Conservation (phyloP, 64 coral and sea anemone genomes). For the Acropora yongei region DNA sequence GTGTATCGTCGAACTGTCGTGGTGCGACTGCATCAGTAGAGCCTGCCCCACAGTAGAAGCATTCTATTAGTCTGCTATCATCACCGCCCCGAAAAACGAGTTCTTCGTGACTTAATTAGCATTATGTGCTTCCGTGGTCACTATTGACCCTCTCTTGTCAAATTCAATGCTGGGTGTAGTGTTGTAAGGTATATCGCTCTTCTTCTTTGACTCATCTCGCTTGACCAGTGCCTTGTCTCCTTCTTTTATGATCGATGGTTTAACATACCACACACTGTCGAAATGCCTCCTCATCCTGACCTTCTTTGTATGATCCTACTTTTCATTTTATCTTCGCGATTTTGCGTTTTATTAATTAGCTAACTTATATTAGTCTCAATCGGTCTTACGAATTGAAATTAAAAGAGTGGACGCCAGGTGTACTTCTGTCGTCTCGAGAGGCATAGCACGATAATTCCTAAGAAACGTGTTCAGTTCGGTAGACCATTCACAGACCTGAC, state of each 20-base stretch:
- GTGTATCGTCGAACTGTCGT: too few relatives aligned
- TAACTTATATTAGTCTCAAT: constrained; percentile 41
- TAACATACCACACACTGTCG: too few relatives aligned
- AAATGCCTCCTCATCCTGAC: too few relatives aligned
- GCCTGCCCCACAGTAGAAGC: background rate
- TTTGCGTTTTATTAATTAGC: background rate
- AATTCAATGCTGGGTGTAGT: background rate
- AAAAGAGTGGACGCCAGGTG: constrained; percentile 20
- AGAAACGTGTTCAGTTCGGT: background rate
- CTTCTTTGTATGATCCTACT: background rate
- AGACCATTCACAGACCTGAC: too few relatives aligned
- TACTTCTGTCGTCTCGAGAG: constrained; percentile 18
- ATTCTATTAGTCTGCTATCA: background rate
- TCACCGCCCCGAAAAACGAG: background rate
- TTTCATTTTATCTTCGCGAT: background rate
- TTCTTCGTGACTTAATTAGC: background rate
- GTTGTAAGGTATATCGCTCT: background rate
- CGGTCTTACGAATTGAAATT: constrained; percentile 8
- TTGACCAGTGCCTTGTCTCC: background rate
- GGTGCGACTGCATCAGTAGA: background rate
- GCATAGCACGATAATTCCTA: constrained; percentile 38
- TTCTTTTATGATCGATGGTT: too few relatives aligned
- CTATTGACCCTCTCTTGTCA: background rate
- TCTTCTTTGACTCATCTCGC: background rate
- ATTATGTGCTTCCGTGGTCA: background rate